Conservation (phyloP, 2,113 vertebrate genomes). For the Canis aureus region DNA sequence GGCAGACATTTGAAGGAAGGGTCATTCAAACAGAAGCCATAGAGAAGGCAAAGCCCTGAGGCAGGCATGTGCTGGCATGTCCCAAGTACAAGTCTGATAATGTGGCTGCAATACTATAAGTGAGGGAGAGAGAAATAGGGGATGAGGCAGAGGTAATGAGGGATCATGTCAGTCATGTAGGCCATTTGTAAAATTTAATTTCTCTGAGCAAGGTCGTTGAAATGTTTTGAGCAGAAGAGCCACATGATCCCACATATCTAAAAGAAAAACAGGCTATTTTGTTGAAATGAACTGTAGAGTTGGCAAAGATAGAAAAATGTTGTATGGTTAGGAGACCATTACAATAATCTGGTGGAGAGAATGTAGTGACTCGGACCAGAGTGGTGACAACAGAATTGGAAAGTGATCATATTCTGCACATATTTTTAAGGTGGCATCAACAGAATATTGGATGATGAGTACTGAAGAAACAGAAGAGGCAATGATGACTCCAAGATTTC, state of each 20-base stretch:
- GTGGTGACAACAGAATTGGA: background rate
- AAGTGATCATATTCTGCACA: background rate
- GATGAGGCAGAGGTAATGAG: background rate
- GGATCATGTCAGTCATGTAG: background rate
- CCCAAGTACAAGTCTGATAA: background rate
- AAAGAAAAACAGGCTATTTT: background rate
- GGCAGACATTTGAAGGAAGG: background rate
- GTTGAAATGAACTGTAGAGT: background rate
- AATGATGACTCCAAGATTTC: background rate
- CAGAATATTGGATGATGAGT: background rate
- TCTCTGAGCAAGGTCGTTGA: too few species aligned
- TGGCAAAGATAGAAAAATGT: background rate
- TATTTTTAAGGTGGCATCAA: background rate
- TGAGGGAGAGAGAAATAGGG: background rate
- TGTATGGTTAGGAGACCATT: background rate
- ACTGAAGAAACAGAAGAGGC: background rate
- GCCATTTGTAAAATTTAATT: background rate
- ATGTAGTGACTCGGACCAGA: background rate
- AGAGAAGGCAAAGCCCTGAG: background rate
- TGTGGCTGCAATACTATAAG: background rate
- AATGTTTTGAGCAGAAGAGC: background rate
- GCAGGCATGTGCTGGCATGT: background rate
- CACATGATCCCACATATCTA: background rate
- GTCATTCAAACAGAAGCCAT: rapidly evolving
- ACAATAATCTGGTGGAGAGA: background rate